Evolutionary conservation across 37 sponge, comb jelly and placozoan genomes (phyloP).

Genomic region (Geodia barretti): DNA sequence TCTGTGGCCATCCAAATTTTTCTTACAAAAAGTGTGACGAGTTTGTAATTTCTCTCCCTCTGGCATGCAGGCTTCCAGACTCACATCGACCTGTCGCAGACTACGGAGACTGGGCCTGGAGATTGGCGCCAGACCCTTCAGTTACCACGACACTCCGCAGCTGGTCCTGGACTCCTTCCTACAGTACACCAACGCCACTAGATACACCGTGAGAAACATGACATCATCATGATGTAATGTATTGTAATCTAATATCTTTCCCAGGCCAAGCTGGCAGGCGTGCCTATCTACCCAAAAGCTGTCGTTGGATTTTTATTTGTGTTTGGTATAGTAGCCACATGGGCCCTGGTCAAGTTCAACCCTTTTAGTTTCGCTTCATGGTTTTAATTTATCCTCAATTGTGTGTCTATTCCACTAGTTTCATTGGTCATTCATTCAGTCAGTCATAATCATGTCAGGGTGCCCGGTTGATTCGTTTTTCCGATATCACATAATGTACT

Average conservation of each 20-base stretch:
- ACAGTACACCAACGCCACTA: constrained; percentile 57
- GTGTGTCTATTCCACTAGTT: no score
- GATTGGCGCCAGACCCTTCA: constrained; percentile 65
- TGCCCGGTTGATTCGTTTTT: no score
- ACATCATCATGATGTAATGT: not conserved
- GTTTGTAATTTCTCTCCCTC: not conserved
- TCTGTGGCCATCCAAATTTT: no score
- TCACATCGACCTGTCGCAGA: constrained; percentile 48
- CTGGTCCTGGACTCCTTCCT: constrained; percentile 65
- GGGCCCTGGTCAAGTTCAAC: not conserved
- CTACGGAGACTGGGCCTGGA: constrained; percentile 62
- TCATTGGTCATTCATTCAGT: no score
- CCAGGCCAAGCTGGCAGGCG: constrained; percentile 64
- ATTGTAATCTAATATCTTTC: not conserved
- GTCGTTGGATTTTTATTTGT: constrained; percentile 50
- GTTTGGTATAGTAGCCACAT: constrained; percentile 1
- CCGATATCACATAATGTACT: no score
- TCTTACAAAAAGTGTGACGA: no score
- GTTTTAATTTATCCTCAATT: not conserved
- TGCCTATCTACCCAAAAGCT: constrained; percentile 70
- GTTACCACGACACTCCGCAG: constrained; percentile 67
- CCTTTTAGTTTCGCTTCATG: constrained; percentile 1
- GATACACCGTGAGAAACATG: constrained; percentile 39
- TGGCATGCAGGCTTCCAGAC: constrained; percentile 46
- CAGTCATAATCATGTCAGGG: no score